A percentile compares a stretch with the other conserved stretches of the same genome.
These are phyloP conservation scores for Lasioglossum calceatum DNA, from an alignment of 2,888 invertebrate genomes.

Conservation along the genomic window DNA sequence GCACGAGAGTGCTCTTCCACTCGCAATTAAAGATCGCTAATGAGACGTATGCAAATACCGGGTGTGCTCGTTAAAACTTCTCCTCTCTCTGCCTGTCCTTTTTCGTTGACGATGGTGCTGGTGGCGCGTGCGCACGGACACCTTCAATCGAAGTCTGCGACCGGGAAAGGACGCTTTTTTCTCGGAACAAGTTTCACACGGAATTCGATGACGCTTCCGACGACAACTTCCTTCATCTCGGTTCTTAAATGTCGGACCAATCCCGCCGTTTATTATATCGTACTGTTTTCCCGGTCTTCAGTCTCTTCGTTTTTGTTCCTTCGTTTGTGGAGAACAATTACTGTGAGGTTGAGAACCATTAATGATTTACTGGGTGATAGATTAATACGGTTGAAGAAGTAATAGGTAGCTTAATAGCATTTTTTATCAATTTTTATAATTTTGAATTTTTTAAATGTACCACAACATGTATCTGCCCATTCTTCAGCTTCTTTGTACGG, in stretches of 20 bases:
- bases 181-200: not conserved
- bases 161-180: not conserved
- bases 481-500: too few relatives aligned
- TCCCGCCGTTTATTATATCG: not conserved
- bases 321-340: not conserved
- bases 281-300: not conserved
- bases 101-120: slow-evolving; percentile 13
- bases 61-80: slow-evolving; percentile 62
- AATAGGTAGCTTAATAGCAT: too few relatives aligned
- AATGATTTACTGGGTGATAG: not conserved
- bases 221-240: not conserved
- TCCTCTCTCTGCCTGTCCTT: slow-evolving; percentile 23
- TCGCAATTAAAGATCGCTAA: slow-evolving; percentile 73
- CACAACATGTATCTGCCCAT: too few relatives aligned
- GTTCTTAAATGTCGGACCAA: not conserved
- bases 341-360: not conserved
- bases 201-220: not conserved
- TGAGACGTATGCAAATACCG: slow-evolving; percentile 74
- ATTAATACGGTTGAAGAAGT: too few relatives aligned
- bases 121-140: not conserved
- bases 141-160: slow-evolving; percentile 29
- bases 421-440: too few relatives aligned
- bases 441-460: too few relatives aligned
- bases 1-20: slow-evolving; percentile 52
- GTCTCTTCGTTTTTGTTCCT: not conserved